Evolutionary conservation across 2,797 vertebrate species (phyloP), one percentile per base, ranked within the genome.

Genomic region (Chloroceryle inda): DNA sequence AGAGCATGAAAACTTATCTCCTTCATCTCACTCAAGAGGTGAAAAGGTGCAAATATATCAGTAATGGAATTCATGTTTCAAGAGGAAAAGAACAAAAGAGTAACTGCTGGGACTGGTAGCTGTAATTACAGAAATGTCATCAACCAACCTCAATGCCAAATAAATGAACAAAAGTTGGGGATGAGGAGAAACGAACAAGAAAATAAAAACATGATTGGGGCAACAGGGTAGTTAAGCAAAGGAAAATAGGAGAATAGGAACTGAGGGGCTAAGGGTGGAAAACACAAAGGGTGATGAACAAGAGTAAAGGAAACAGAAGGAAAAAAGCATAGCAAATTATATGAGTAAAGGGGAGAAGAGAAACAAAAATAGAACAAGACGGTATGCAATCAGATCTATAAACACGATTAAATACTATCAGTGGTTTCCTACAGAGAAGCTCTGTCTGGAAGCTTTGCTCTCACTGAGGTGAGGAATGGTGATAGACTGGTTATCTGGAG

Each of bases 181-280:
- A 38, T 31, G 26, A 88, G 47, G 21, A 77, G 27, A 91, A 82
- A 23, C 0, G 0, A 92, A 75, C 1, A 0, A 0, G 9, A 14
- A 56, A 71, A 15, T 27, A 78, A 94, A 88, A 47, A 14, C 44
- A 27, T 4, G 4, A 3, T 21, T 47, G 66, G 80, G 10, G 26
- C 10, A 81, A 35, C 6, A 59, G 61, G 71, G 20, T 37, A 81
- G 4, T 62, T 66, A 29, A 88, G 20, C 44, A 50, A 61, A 82
- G 13, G 26, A 62, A 91, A 89, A 50, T 6, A 64, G 22, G 35
- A 67, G 8, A 88, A 45, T 9, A 68, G n/a, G 52, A 78, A 56
- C 19, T 42, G 33, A n/a, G 20, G 11, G 6, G 8, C 62, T 52
- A 89, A 58, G 23, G 9, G 5, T 18, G 6, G 31, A 69, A 93